Conservation (phyloP, 2,797 vertebrate species). For the Urosaurus nigricauda region DNA sequence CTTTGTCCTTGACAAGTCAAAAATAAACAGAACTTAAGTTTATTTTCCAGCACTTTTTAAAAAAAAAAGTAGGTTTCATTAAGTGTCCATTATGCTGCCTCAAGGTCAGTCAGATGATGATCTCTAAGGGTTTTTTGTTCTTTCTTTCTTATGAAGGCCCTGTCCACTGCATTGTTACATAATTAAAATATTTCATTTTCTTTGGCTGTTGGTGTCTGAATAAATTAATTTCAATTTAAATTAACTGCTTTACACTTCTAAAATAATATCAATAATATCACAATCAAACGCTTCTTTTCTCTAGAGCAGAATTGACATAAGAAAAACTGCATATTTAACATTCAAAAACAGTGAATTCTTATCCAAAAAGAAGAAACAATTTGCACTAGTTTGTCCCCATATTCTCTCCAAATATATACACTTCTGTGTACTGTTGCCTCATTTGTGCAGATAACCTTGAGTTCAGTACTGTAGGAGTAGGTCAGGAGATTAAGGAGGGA, state of each 20-base stretch:
- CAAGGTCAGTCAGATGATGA: slow-evolving; percentile 48
- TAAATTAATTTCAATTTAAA: slow-evolving; percentile 4
- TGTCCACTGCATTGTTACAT: slow-evolving; percentile 50
- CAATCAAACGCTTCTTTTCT: neutral
- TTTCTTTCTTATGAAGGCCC: slow-evolving; percentile 25
- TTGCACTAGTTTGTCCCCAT: slow-evolving; percentile 38
- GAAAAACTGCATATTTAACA: slow-evolving; percentile 12
- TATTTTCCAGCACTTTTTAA: slow-evolving; percentile 39
- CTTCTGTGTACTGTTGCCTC: slow-evolving; percentile 64
- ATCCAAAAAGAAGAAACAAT: slow-evolving; percentile 39
- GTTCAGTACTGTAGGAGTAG: slow-evolving; percentile 64
- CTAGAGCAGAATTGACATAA: neutral
- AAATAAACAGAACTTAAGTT: slow-evolving; percentile 25
- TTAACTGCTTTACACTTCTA: neutral
- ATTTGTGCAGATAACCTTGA: slow-evolving; percentile 65
- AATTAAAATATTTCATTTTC: slow-evolving; percentile 30
- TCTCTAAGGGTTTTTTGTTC: neutral
- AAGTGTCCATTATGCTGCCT: slow-evolving; percentile 42
- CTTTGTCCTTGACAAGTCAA: slow-evolving; percentile 13
- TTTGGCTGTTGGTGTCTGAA: slow-evolving; percentile 24
- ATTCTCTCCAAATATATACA: slow-evolving; percentile 51
- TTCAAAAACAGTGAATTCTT: slow-evolving; percentile 49
- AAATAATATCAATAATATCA: slow-evolving; percentile 4
- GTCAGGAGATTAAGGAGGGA: slow-evolving; percentile 71
- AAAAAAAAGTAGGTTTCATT: slow-evolving; percentile 30